Conservation (phyloP, 2,797 vertebrate genomes). For the Sebastes itinus region DNA sequence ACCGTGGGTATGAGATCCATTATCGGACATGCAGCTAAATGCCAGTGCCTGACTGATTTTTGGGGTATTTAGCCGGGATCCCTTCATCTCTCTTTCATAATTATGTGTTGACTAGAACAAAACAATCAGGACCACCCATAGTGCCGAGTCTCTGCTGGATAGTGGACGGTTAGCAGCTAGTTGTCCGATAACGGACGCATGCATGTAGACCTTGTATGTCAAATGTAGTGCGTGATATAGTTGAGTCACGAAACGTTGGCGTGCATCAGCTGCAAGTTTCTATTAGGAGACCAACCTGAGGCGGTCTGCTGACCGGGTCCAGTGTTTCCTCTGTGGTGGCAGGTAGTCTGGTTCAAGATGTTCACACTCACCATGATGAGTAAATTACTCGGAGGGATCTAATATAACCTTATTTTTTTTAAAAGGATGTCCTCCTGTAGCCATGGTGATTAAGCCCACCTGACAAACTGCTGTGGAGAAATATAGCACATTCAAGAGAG, state of each 20-base stretch:
- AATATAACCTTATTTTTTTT: not conserved
- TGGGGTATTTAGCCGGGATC: not conserved
- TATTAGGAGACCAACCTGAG: not conserved
- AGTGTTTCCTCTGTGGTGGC: not conserved
- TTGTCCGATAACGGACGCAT: constrained; percentile 42
- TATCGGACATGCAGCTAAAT: constrained; percentile 12
- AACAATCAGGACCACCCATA: not conserved
- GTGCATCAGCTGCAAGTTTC: not conserved
- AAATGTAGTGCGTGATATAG: not conserved
- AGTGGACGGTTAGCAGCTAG: not conserved
- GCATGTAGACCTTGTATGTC: not conserved
- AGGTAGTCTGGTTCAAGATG: not conserved
- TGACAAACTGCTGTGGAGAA: not conserved
- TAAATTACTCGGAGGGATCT: not conserved
- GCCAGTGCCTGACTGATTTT: not conserved
- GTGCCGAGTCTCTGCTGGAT: not conserved
- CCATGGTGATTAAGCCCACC: not conserved
- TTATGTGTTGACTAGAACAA: not conserved
- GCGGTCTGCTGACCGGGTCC: not conserved
- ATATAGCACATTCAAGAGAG: not conserved
- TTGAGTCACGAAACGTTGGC: constrained; percentile 32
- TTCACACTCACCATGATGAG: not conserved
- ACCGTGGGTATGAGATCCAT: not conserved
- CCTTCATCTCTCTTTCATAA: not conserved
- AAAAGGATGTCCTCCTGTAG: not conserved